A percentile compares a stretch with the other conserved stretches of the same genome.
Evolutionary conservation across 2,113 vertebrate genomes (phyloP).

Genomic region (Phasianus colchicus): DNA sequence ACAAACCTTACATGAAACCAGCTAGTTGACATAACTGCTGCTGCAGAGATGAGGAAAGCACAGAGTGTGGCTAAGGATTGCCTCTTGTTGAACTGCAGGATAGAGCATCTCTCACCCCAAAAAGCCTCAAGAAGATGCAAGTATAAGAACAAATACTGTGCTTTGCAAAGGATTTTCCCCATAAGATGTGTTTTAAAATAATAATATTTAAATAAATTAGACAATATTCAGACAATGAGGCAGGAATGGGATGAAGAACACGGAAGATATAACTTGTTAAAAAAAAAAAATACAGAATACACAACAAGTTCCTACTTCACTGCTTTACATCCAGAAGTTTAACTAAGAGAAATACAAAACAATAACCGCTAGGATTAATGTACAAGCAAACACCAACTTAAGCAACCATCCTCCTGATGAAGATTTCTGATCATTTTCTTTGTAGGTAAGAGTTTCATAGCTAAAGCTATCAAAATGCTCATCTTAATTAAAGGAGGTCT

Average conservation of each 20-base stretch:
- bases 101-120: not conserved
- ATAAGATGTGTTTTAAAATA: not conserved
- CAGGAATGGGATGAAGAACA: not conserved
- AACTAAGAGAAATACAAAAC: not conserved
- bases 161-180: not conserved
- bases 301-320: not conserved
- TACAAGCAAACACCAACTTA: not conserved
- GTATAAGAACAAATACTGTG: not conserved
- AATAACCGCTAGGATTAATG: not conserved
- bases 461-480: not conserved
- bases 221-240: not conserved
- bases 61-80: rapidly evolving
- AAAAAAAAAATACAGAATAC: no score
- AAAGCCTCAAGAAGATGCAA: not conserved
- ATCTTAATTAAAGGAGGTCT: not conserved
- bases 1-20: not conserved
- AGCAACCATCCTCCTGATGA: not conserved
- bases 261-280: not conserved
- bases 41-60: not conserved
- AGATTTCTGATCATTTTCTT: not conserved
- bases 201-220: not conserved
- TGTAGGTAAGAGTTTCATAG: not conserved
- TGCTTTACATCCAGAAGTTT: not conserved
- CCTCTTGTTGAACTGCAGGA: not conserved
- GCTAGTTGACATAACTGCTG: not conserved